Evolutionary conservation across 2,113 vertebrate species (phyloP).

Genomic region (Lophotis ruficrista): DNA sequence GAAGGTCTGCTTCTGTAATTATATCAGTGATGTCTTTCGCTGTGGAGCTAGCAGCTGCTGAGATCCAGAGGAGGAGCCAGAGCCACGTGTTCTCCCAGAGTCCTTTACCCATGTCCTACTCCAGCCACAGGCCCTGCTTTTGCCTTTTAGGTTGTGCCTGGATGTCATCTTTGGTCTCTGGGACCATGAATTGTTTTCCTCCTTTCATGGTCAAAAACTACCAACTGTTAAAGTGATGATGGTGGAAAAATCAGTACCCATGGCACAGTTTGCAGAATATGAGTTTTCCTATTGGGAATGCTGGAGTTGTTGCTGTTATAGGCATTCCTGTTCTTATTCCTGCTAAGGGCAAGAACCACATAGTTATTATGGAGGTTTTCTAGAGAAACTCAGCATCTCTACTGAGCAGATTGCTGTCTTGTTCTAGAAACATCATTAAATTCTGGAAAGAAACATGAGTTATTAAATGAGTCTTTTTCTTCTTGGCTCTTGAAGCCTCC

Average conservation of each 20-base stretch:
- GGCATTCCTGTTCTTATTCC: background rate
- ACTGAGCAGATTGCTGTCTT: background rate
- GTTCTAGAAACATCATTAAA: background rate
- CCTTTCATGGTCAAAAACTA: background rate
- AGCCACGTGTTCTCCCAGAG: accelerated
- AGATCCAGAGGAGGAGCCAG: background rate
- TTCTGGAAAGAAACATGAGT: background rate
- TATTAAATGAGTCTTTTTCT: background rate
- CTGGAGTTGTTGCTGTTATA: background rate
- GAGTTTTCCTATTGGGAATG: background rate
- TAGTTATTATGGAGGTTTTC: background rate
- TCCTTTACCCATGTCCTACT: background rate
- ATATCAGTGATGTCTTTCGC: background rate
- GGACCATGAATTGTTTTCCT: background rate
- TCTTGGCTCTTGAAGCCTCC: background rate
- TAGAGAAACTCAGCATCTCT: background rate
- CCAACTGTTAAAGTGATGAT: background rate
- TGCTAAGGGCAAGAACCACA: background rate
- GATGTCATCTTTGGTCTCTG: background rate
- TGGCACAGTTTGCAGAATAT: background rate
- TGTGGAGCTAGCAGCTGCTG: background rate
- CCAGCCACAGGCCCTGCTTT: background rate
- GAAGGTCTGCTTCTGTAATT: background rate
- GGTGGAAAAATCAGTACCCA: background rate
- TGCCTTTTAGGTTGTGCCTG: background rate